Evolutionary conservation across 2,888 invertebrate genomes (phyloP).

Genomic region (Pachymerium ferrugineum): DNA sequence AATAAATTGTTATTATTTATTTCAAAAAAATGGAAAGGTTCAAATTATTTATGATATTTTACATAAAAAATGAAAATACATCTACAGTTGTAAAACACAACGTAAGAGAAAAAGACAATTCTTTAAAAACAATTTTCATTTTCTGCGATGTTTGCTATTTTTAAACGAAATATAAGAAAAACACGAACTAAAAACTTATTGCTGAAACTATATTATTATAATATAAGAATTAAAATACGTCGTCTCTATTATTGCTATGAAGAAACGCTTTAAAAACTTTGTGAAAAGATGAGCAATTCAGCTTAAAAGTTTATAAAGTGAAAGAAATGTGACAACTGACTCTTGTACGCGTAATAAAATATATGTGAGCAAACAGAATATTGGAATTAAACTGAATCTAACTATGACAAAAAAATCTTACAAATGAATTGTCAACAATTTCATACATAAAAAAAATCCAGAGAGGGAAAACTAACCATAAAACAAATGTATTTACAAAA

Average conservation of each 20-base stretch:
- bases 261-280: background rate
- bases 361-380: background rate
- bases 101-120: background rate
- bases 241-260: constrained; percentile 11
- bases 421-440: too few species aligned
- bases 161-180: background rate
- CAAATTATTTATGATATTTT: background rate
- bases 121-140: background rate
- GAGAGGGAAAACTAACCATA: too few species aligned
- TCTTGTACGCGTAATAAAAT: too few species aligned
- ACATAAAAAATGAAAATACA: background rate
- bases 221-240: too few species aligned
- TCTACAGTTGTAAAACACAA: background rate
- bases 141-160: background rate
- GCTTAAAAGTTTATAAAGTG: background rate
- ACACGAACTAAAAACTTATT: background rate
- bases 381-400: background rate
- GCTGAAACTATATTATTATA: constrained; percentile 8
- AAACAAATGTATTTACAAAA: background rate
- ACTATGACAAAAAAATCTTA: background rate
- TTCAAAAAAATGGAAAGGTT: constrained; percentile 14
- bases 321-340: constrained; percentile 3
- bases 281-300: background rate
- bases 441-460: too few species aligned
- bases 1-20: constrained; percentile 9